Conservation (phyloP, 2,113 vertebrate species). For the Eudyptes chrysolophus region DNA sequence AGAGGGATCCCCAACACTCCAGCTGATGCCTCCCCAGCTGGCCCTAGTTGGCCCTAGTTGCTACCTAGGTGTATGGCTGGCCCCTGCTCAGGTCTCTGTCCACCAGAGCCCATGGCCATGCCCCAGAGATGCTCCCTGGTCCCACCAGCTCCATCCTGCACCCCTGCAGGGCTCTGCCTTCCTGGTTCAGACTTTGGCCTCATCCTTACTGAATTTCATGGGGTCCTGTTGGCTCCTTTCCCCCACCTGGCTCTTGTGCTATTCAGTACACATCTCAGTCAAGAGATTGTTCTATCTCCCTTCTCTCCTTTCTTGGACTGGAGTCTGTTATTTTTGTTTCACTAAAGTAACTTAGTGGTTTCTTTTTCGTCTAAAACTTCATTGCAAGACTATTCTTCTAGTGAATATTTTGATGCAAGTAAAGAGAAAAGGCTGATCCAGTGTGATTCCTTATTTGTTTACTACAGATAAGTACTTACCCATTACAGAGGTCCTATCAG, state of each 20-base stretch:
- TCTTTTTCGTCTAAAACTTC: background rate
- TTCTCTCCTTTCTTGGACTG: background rate
- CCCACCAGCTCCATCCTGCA: background rate
- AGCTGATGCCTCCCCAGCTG: background rate
- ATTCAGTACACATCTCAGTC: background rate
- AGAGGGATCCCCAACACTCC: rapidly evolving
- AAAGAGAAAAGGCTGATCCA: background rate
- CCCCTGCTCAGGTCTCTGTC: background rate
- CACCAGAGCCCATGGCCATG: rapidly evolving
- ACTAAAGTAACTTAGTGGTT: background rate
- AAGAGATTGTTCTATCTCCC: background rate
- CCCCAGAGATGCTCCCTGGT: rapidly evolving
- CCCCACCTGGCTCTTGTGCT: rapidly evolving
- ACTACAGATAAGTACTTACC: background rate
- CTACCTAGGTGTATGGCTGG: background rate
- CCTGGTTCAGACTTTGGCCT: background rate
- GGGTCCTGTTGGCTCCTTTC: rapidly evolving
- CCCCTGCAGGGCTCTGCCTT: background rate
- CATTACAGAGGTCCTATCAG: background rate
- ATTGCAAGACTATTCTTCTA: background rate
- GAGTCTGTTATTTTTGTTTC: background rate
- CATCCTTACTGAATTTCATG: background rate
- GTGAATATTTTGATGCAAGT: background rate
- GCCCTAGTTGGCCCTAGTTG: background rate
- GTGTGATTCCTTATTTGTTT: background rate